phyloP scores from a whole-genome alignment of 2,888 invertebrate genomes.

The Sepiola atlantica region DNA sequence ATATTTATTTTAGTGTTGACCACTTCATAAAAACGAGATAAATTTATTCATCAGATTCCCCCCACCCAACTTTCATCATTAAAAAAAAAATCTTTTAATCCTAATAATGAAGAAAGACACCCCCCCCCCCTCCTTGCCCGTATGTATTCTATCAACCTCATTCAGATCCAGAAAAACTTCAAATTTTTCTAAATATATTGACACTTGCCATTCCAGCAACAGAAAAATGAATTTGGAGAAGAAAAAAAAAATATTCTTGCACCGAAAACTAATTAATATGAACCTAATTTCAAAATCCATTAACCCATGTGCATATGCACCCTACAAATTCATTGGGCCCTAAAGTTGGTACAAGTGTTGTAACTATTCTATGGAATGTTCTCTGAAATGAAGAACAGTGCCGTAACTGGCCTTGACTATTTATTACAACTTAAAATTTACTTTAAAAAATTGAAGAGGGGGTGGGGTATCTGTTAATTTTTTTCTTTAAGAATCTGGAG shows the following conservation, averaged over 20 bases:
- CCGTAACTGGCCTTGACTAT: background rate
- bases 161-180: background rate
- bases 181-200: background rate
- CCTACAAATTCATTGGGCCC: background rate
- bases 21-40: background rate
- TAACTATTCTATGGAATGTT: background rate
- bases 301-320: background rate
- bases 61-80: background rate
- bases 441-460: background rate
- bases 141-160: background rate
- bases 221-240: background rate
- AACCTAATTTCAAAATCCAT: background rate
- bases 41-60: background rate
- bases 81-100: background rate
- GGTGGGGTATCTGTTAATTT: background rate
- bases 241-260: background rate
- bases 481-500: background rate
- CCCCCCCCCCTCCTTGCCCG: background rate
- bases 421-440: background rate
- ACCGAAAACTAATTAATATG: background rate
- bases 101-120: background rate
- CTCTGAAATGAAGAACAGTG: background rate
- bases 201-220: background rate
- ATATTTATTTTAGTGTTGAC: background rate
- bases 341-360: background rate